Evolutionary conservation across 2,888 invertebrate species (phyloP).

Genomic region (Tipula helvola): DNA sequence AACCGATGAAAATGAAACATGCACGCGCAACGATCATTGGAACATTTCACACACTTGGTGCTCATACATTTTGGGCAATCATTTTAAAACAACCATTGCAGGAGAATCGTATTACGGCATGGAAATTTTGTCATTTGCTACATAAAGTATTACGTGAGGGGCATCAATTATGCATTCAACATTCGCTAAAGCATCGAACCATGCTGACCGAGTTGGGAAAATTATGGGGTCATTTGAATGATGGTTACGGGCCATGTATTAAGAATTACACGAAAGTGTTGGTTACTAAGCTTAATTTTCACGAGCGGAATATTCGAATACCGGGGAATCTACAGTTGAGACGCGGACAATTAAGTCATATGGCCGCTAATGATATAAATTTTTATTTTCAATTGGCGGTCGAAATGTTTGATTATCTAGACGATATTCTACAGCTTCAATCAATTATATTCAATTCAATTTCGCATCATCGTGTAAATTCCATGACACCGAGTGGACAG

Average conservation of each 20-base stretch:
- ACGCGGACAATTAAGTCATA: conserved; percentile 69
- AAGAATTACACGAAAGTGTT: conserved; percentile 76
- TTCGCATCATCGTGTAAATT: conserved; percentile 87
- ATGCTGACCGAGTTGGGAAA: conserved; percentile 81
- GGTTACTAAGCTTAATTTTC: conserved; percentile 86
- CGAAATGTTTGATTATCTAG: conserved; percentile 97
- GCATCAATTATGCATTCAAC: conserved; percentile 72
- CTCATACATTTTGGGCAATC: conserved; percentile 80
- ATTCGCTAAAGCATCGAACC: conserved; percentile 68
- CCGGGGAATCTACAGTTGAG: conserved; percentile 85
- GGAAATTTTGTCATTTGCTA: conserved; percentile 98
- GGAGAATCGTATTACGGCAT: conserved; percentile 90
- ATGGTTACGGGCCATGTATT: conserved; percentile 90
- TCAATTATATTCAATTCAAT: conserved; percentile 74
- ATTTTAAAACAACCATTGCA: conserved; percentile 41
- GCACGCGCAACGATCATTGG: conserved; percentile 90
- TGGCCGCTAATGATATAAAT: conserved; percentile 88
- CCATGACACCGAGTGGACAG: conserved; percentile 95
- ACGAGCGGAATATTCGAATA: conserved; percentile 82
- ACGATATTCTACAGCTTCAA: conserved; percentile 84
- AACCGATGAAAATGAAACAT: conserved; percentile 97
- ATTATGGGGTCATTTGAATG: conserved; percentile 87
- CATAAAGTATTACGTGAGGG: conserved; percentile 97
- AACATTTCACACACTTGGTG: conserved; percentile 86
- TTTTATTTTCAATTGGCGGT: conserved; percentile 93